Evolutionary conservation across 2,888 invertebrate species (phyloP), one percentile per base, ranked within the genome.

Genomic region (Drosophila emarginata): DNA sequence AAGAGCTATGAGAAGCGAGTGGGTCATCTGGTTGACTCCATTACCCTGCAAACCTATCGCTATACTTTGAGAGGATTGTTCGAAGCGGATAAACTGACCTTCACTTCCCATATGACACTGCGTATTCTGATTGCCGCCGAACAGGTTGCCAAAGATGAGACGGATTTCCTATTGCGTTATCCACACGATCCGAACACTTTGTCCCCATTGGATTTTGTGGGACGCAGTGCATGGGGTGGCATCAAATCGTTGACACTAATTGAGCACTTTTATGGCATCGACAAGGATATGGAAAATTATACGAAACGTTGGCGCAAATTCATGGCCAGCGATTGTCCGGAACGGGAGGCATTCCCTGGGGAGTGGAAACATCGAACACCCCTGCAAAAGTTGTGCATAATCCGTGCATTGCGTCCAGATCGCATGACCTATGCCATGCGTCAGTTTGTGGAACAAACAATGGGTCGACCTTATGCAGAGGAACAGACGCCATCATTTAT

Each of bases 341-440:
- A 99, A 91, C 95, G 95, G 81, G 98, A 98, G 90, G 97, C 96
- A 90, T 94, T 98, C 81, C 98, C 98, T 0, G 98, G 98, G 67
- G 99, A 99, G 88, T 99, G 98, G 98, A 99, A 98, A 90, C 97
- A 96, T 90, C 98, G 97, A 90, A 93, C 95, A 0, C 93, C 96
- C 0, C 92, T 98, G 52, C 98, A 98, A 91, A 94, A 96, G 77
- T 93, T 99, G 2, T 98, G 98, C 89, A 98, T 99, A 90, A 95
- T 99, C 94, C 93, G 98, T 67, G 96, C 97, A 0, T 92, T 98
- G 58, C 93, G 99, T 26, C 96, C 98, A 0, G 99, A 99, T 92
- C 94, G 99, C 78, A 97, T 99, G 96, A 97, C 97, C 0, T 98
- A 98, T 88, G 98, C 98, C 12, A 94, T 97, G 56, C 92, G 91